These are phyloP conservation scores for Conger conger DNA, from an alignment of 2,113 vertebrate genomes.

Conservation along the genomic window DNA sequence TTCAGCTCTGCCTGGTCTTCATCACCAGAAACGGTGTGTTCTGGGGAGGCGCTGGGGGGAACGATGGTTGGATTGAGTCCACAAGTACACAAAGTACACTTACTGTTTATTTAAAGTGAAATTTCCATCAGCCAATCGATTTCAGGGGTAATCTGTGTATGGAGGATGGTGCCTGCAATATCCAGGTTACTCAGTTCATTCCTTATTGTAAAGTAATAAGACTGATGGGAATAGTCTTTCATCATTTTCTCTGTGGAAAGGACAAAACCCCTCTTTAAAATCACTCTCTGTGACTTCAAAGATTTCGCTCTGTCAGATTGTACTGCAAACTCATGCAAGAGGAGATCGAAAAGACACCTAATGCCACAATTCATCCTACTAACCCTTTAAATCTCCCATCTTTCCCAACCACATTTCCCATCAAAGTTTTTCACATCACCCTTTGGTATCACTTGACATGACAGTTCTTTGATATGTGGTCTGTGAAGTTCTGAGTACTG, in stretches of 20 bases:
- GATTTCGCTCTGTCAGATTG: not conserved
- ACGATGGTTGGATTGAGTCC: not conserved
- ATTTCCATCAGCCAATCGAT: not conserved
- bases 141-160: not conserved
- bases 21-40: not conserved
- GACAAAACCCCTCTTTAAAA: not conserved
- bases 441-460: not conserved
- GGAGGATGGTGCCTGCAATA: not conserved
- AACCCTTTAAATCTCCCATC: not conserved
- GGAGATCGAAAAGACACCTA: conserved; percentile 11
- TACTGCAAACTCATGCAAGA: not conserved
- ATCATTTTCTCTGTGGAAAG: not conserved
- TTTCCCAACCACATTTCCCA: not conserved
- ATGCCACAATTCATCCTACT: conserved; percentile 12
- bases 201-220: not conserved
- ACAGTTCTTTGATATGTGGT: not conserved
- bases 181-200: not conserved
- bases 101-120: not conserved
- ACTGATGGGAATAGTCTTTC: not conserved
- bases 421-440: not conserved
- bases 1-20: not conserved
- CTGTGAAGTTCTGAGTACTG: not conserved
- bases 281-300: not conserved
- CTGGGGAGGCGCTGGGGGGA: not conserved
- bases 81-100: too few species aligned